phyloP scores from a whole-genome alignment of 2,888 invertebrate genomes.

The Drosophila ezoana region DNA sequence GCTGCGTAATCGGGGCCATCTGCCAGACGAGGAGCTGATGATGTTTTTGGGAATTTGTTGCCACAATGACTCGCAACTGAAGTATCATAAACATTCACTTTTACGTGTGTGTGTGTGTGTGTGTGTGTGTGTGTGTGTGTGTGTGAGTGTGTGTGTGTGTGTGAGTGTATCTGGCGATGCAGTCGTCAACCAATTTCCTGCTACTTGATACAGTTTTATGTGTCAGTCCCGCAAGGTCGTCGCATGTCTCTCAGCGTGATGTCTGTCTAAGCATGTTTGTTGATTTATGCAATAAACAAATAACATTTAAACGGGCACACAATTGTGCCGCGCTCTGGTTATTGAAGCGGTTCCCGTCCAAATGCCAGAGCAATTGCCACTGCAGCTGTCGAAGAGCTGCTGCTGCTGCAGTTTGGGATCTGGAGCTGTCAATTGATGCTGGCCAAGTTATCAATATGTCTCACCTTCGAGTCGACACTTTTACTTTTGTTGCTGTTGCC shows the following conservation, averaged over 20 bases:
- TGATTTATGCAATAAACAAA: constrained; percentile 70
- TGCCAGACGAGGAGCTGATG: constrained; percentile 31
- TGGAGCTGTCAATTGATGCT: constrained; percentile 39
- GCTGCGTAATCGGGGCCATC: constrained; percentile 65
- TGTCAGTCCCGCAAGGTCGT: constrained; percentile 67
- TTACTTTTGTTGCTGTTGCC: constrained; percentile 43
- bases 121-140: constrained; percentile 1
- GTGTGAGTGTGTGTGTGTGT: constrained; percentile 20
- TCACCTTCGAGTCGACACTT: constrained; percentile 53
- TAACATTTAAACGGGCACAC: constrained; percentile 37
- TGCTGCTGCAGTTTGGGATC: too few relatives aligned
- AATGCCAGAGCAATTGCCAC: constrained; percentile 37
- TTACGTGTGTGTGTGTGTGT: constrained; percentile 45
- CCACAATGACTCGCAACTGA: constrained; percentile 68
- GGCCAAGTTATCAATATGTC: constrained; percentile 31
- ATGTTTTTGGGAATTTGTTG: constrained; percentile 51
- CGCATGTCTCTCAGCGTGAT: constrained; percentile 42
- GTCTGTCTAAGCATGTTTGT: constrained; percentile 23
- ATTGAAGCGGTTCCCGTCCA: constrained; percentile 43
- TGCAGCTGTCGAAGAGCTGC: constrained; percentile 12
- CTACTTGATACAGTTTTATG: constrained; percentile 75
- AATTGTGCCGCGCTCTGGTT: constrained; percentile 13
- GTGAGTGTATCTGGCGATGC: constrained; percentile 38
- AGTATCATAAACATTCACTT: constrained; percentile 79
- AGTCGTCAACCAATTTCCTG: constrained; percentile 77